Evolutionary conservation across 2,113 vertebrate genomes (phyloP).

Genomic region (Pygoscelis antarcticus): DNA sequence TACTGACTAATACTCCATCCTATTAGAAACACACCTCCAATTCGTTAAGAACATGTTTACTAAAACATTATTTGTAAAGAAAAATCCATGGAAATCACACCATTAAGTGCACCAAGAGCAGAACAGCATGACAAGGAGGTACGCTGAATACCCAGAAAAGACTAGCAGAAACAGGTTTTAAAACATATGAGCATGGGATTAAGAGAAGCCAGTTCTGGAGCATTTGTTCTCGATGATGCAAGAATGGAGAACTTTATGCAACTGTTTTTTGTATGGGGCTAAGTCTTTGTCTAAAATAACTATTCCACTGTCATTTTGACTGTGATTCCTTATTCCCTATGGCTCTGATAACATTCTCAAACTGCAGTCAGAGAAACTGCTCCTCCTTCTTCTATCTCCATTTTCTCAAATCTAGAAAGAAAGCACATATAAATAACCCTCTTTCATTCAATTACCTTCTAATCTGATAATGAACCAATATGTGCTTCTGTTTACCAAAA

Average conservation of each 20-base stretch:
- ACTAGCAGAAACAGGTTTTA: not conserved
- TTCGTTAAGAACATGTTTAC: constrained; percentile 47
- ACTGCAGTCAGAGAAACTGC: not conserved
- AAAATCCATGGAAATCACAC: constrained; percentile 11
- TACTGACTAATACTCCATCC: constrained; percentile 60
- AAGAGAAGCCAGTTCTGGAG: not conserved
- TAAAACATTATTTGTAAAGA: constrained; percentile 40
- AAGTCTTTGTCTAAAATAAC: not conserved
- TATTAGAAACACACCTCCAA: constrained; percentile 58
- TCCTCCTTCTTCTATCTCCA: not conserved
- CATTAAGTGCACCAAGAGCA: not conserved
- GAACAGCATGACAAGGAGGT: not conserved
- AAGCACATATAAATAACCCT: not conserved
- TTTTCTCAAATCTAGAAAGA: not conserved
- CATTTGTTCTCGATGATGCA: not conserved
- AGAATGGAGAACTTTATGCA: not conserved
- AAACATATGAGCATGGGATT: not conserved
- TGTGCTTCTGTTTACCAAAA: not conserved
- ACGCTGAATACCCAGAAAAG: not conserved
- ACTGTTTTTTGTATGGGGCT: not conserved
- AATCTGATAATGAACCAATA: not conserved
- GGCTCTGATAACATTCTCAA: not conserved
- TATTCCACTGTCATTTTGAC: not conserved
- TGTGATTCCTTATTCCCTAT: not conserved
- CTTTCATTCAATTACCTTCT: not conserved